These are phyloP conservation scores for Clusia tigrina DNA, from an alignment of 2,888 invertebrate genomes.

Conservation along the genomic window DNA sequence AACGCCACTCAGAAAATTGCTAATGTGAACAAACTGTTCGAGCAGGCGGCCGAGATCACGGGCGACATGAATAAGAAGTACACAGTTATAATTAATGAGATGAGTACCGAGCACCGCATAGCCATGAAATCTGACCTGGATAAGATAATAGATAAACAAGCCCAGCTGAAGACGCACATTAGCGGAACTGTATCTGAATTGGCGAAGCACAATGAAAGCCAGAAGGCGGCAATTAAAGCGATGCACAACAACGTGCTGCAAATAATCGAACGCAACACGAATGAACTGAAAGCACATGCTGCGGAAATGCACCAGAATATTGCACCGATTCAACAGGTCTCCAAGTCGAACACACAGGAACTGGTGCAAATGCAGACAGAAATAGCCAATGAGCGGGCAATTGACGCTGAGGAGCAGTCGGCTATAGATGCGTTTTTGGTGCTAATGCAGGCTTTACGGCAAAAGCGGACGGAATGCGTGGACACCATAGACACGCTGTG, in stretches of 20 bases:
- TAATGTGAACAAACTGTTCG: not conserved
- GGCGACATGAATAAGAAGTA: slow-evolving; percentile 43
- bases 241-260: slow-evolving; percentile 44
- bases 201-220: slow-evolving; percentile 45
- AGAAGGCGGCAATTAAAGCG: slow-evolving; percentile 42
- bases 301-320: slow-evolving; percentile 41
- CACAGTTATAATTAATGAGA: slow-evolving; percentile 34
- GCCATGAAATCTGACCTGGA: too few species aligned
- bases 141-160: slow-evolving; percentile 45
- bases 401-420: slow-evolving; percentile 45
- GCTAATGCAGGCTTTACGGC: slow-evolving; percentile 62
- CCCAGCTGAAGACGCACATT: slow-evolving; percentile 43
- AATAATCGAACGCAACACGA: slow-evolving; percentile 37
- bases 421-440: slow-evolving; percentile 50
- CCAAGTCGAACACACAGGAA: slow-evolving; percentile 35
- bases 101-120: slow-evolving; percentile 45
- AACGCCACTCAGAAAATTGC: not conserved
- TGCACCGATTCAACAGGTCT: slow-evolving; percentile 39
- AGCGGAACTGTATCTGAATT: slow-evolving; percentile 44
- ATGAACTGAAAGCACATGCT: slow-evolving; percentile 40
- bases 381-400: slow-evolving; percentile 39
- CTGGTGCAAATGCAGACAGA: slow-evolving; percentile 40
- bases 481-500: slow-evolving; percentile 45
- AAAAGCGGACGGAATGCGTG: slow-evolving; percentile 50
- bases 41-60: slow-evolving; percentile 29